phyloP scores from a whole-genome alignment of 2,113 vertebrate species.

The Thunnus maccoyii region DNA sequence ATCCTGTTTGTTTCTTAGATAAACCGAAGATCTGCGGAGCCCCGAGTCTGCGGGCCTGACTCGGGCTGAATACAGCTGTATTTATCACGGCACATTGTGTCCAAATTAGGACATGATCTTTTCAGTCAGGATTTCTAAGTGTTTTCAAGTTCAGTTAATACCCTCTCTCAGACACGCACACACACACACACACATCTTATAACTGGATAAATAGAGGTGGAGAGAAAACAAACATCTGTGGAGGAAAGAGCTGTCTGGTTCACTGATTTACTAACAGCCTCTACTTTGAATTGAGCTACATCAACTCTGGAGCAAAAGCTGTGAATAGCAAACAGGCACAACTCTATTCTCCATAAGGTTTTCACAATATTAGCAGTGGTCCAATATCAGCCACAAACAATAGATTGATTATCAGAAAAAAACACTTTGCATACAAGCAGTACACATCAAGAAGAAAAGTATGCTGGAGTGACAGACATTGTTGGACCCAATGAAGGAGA shows the following conservation, averaged over 20 bases:
- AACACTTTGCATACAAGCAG: not conserved
- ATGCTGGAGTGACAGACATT: not conserved
- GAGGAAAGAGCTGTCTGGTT: slow-evolving; percentile 7
- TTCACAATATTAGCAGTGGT: not conserved
- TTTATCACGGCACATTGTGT: not conserved
- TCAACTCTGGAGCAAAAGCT: slow-evolving; percentile 40
- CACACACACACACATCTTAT: not conserved
- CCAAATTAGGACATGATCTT: slow-evolving; percentile 2
- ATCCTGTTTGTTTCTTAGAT: not conserved
- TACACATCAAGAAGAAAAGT: not conserved
- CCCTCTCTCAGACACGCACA: not conserved
- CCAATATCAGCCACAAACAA: not conserved
- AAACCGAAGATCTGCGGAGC: not conserved
- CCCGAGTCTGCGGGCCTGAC: not conserved
- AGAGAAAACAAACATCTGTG: slow-evolving; percentile 44
- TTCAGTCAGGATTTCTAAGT: not conserved
- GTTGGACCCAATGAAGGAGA: not conserved
- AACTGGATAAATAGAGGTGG: slow-evolving; percentile 37
- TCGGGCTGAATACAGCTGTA: not conserved
- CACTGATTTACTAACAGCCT: slow-evolving; percentile 11
- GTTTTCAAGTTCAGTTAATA: not conserved
- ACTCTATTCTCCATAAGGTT: slow-evolving; percentile 15
- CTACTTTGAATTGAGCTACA: slow-evolving; percentile 38
- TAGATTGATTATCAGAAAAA: not conserved
- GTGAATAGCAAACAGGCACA: slow-evolving; percentile 16